These are phyloP conservation scores for Habropoda laboriosa DNA, from an alignment of 1,140 invertebrate species.

Conservation along the genomic window DNA sequence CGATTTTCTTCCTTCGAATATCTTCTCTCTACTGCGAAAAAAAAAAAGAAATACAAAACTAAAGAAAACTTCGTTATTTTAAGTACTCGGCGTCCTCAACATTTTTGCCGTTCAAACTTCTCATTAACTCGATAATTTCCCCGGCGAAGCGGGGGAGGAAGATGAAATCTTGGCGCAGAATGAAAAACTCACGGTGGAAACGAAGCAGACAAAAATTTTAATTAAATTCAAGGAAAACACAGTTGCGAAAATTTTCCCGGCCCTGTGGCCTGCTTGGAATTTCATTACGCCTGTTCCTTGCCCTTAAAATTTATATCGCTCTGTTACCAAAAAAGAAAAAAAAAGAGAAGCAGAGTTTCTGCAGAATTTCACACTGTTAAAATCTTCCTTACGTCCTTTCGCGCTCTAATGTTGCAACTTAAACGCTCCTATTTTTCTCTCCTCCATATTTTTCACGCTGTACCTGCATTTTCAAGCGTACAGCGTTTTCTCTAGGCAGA, in stretches of 20 bases:
- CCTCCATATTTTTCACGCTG: background rate
- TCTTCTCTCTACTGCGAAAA: no score
- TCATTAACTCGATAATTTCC: constrained; percentile 3
- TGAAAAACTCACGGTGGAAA: constrained; percentile 3
- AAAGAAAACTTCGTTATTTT: background rate
- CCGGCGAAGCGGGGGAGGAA: background rate
- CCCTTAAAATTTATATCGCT: constrained; percentile 26
- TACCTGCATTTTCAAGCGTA: no score
- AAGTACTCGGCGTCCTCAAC: background rate
- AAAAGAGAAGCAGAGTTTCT: no score
- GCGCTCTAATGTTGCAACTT: no score
- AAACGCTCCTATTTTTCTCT: background rate
- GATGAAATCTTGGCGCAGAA: background rate
- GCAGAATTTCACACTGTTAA: background rate
- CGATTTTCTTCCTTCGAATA: background rate
- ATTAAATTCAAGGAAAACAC: constrained; percentile 40
- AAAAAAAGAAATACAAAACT: no score
- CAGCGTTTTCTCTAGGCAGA: background rate
- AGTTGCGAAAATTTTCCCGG: constrained; percentile 42
- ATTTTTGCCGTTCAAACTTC: background rate
- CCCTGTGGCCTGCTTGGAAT: constrained; percentile 27
- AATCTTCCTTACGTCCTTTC: no score
- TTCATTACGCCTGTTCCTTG: constrained; percentile 19
- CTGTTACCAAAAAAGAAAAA: constrained; percentile 35
- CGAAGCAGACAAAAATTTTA: constrained; percentile 39